A percentile compares a stretch with the other conserved stretches of the same genome.
phyloP scores from a whole-genome alignment of 1,140 invertebrate species.

The Homalodisca vitripennis region DNA sequence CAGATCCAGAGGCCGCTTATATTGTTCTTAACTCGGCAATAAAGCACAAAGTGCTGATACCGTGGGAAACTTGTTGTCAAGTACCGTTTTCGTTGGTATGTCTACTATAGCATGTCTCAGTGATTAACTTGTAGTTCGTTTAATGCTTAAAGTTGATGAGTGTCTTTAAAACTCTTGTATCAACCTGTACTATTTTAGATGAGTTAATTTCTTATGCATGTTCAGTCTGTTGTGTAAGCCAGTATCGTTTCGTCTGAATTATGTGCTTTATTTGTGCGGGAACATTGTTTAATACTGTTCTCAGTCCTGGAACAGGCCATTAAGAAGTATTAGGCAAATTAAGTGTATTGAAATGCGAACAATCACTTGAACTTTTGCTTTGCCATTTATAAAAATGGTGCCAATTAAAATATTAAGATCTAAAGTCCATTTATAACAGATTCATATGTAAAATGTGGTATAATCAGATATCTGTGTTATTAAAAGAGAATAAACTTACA shows the following conservation, averaged over 20 bases:
- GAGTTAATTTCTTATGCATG: background rate
- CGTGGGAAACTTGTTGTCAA: conserved; percentile 53
- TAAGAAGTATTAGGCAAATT: too few species aligned
- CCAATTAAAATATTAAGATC: too few species aligned
- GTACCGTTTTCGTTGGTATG: conserved; percentile 35
- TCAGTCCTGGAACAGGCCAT: too few species aligned
- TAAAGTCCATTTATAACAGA: too few species aligned
- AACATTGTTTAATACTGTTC: background rate
- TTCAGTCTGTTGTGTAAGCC: background rate
- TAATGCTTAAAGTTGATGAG: background rate
- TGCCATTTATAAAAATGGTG: too few species aligned
- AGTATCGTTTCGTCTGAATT: background rate
- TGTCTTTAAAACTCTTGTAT: background rate
- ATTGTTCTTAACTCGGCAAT: conserved; percentile 59
- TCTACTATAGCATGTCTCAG: background rate
- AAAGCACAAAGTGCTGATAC: conserved; percentile 60
- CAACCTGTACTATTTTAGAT: background rate
- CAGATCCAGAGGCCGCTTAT: conserved; percentile 75
- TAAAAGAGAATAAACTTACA: too few species aligned
- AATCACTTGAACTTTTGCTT: too few species aligned
- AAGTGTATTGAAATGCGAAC: too few species aligned
- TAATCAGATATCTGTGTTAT: too few species aligned
- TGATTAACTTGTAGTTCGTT: background rate
- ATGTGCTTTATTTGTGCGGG: background rate
- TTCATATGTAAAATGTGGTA: too few species aligned